Base-by-base conservation (phyloP, 2,888 invertebrate species). In the Muscina levida region DNA sequence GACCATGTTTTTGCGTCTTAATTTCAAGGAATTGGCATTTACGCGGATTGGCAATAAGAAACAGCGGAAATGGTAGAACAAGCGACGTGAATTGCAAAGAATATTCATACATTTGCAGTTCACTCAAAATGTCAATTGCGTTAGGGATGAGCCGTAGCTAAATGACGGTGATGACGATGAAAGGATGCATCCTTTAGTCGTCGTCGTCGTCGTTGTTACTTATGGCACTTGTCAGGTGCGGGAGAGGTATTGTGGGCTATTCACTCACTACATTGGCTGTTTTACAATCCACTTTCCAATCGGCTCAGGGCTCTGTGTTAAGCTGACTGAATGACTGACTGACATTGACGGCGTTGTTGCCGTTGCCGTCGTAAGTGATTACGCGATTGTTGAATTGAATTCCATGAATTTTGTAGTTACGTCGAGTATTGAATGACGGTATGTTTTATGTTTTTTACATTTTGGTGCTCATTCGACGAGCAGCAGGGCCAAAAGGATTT, bases 271-370 rank as follows among this genome's bases (percentile, higher is more conserved):
- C 51, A 17, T 2, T 22, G 3, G 22, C n/a, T 59, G 56, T 15
- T 39, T 59, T 39, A 19, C 22, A 8, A 5, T 26, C 26, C 22
- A 2, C n/a, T 13, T 31, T 26, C 56, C 2, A 15, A 57, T 37
- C 19, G 19, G 48, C 48, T 37, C 37, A 13, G 6, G 19, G 39
- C 42, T 74, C 72, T 74, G 67, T 67, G 57, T 53, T 77, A 68
- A 81, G 74, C 31, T 42, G 67, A 65, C 31, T 31, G 31, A 31
- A 8, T 73, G 68, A 70, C 71, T 81, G 80, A 72, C 71, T 81
- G 80, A 72, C 80, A 81, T 77, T 81, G 80, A 81, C 57, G n/a
- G n/a, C n/a, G n/a, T n/a, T n/a, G n/a, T n/a, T n/a, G n/a, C n/a
- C n/a, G n/a, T n/a, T n/a, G 77, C 74, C 72, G 72, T 65, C 44